Conservation (phyloP, 2,113 vertebrate genomes). For the Syngnathoides biaculeatus region DNA sequence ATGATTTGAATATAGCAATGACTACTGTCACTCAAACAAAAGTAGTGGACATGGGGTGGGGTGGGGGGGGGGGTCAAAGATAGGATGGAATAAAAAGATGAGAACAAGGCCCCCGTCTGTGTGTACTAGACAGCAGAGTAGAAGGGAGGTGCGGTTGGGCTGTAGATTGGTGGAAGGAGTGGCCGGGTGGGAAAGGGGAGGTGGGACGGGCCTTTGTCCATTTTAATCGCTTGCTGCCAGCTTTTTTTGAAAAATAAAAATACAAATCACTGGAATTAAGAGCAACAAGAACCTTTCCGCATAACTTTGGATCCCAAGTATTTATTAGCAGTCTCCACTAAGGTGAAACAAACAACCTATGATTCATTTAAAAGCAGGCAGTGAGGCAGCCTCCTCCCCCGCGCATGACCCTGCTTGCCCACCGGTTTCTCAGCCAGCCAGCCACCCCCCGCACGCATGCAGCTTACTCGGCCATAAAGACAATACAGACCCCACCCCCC, state of each 20-base stretch:
- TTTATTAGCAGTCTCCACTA: constrained; percentile 16
- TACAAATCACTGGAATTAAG: constrained; percentile 21
- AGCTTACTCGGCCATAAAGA: constrained; percentile 66
- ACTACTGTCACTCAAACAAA: constrained; percentile 61
- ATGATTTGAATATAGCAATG: constrained; percentile 57
- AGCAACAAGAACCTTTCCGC: neutral
- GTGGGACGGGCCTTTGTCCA: constrained; percentile 19
- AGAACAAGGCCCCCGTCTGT: constrained; percentile 59
- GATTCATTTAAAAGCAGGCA: constrained; percentile 15
- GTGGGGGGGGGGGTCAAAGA: constrained; percentile 31
- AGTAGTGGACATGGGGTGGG: constrained; percentile 41
- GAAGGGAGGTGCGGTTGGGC: constrained; percentile 30
- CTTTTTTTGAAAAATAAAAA: constrained; percentile 33
- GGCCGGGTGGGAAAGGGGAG: constrained; percentile 32
- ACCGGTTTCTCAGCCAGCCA: constrained; percentile 41
- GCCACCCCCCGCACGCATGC: constrained; percentile 38
- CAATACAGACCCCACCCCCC: constrained; percentile 45
- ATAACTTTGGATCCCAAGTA: constrained; percentile 23
- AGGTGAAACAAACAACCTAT: constrained; percentile 7
- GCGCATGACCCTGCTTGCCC: constrained; percentile 39
- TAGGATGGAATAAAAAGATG: constrained; percentile 38
- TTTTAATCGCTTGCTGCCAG: constrained; percentile 50
- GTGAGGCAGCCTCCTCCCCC: constrained; percentile 31
- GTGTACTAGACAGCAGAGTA: constrained; percentile 28
- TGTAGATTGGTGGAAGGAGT: constrained; percentile 39